Evolutionary conservation across 2,888 invertebrate species (phyloP).

Genomic region (Callyntrura guangdongensis): DNA sequence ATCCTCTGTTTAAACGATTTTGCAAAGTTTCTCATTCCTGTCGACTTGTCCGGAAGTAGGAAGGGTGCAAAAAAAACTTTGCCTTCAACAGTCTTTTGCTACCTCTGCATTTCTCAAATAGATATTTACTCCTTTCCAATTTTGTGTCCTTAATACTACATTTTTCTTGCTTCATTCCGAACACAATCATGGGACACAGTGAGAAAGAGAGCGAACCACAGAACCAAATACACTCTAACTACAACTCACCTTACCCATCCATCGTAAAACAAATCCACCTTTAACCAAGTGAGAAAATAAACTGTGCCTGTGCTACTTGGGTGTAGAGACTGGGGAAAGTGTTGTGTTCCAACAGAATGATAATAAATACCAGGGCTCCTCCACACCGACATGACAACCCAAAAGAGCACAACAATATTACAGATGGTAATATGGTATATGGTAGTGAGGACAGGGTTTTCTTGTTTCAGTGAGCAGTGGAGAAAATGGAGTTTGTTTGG

Average conservation of each 20-base stretch:
- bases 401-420: slow-evolving; percentile 43
- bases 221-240: too few species aligned
- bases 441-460: slow-evolving; percentile 11
- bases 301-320: neutral
- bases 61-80: slow-evolving; percentile 44
- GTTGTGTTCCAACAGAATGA: slow-evolving; percentile 12
- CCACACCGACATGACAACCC: slow-evolving; percentile 31
- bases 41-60: slow-evolving; percentile 37
- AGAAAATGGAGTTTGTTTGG: neutral
- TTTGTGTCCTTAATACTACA: too few species aligned
- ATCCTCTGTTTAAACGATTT: slow-evolving; percentile 9
- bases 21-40: slow-evolving; percentile 32
- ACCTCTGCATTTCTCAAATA: neutral
- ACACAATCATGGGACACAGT: too few species aligned
- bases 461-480: neutral
- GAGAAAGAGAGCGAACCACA: too few species aligned
- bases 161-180: neutral
- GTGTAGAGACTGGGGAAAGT: slow-evolving; percentile 2
- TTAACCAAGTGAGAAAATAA: slow-evolving; percentile 54
- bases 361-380: slow-evolving; percentile 44
- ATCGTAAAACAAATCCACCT: slow-evolving; percentile 47
- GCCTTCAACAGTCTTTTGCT: slow-evolving; percentile 2
- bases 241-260: slow-evolving; percentile 40
- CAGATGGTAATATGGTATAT: slow-evolving; percentile 1
- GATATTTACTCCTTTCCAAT: neutral